Percentiles rank a stretch among this genome's conserved stretches.
Evolutionary conservation across 2,888 invertebrate species (phyloP).

Genomic region (Drosophila eohydei): DNA sequence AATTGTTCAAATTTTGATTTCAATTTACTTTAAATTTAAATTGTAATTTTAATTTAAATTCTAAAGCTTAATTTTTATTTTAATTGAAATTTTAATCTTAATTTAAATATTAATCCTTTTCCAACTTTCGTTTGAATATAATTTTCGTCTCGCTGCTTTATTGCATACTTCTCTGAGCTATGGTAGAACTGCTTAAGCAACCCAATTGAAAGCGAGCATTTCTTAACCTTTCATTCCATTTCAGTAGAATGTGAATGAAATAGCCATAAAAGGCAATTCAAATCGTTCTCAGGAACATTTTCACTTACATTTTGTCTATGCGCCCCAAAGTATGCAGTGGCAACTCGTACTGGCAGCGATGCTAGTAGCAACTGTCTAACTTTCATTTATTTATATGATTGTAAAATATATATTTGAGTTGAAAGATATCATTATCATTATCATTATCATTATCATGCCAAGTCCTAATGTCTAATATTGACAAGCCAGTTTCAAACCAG

Average conservation of each 20-base stretch:
- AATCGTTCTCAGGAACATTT: not conserved
- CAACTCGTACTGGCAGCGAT: not conserved
- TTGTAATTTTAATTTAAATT: too few species aligned
- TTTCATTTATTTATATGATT: not conserved
- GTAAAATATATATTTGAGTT: not conserved
- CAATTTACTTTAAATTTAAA: too few species aligned
- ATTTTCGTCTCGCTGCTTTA: too few species aligned
- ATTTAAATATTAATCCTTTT: not conserved
- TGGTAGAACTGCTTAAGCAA: not conserved
- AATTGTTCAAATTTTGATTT: too few species aligned
- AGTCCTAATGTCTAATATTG: too few species aligned
- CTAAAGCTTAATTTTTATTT: too few species aligned
- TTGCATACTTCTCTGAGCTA: not conserved
- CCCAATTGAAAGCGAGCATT: accelerated
- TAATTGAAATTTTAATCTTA: too few species aligned
- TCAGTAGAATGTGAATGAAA: not conserved
- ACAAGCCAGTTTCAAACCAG: too few species aligned
- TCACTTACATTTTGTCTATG: slow-evolving; percentile 1
- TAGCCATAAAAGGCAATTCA: too few species aligned
- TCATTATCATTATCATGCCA: not conserved
- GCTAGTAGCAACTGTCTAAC: too few species aligned
- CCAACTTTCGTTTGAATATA: not conserved
- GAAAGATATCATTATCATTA: not conserved
- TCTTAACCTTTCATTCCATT: not conserved
- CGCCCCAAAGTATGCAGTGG: slow-evolving; percentile 37